Percentiles rank a stretch among this genome's conserved stretches.
Conservation (phyloP, 2,888 invertebrate genomes). For the Callyntrura sp. region DNA sequence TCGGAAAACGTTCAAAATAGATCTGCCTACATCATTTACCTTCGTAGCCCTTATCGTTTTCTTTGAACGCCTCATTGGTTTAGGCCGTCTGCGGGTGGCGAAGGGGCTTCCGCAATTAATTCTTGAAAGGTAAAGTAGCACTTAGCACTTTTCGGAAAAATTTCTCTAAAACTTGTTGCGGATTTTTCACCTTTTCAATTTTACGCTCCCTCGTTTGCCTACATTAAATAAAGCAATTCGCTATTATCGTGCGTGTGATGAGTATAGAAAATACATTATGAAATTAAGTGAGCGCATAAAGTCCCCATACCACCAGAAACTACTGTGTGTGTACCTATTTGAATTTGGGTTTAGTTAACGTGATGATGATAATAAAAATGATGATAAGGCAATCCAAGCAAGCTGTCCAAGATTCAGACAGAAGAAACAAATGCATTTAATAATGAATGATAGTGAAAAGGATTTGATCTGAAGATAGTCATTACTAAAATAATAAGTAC, state of each 20-base stretch:
- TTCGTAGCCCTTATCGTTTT: neutral
- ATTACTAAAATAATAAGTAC: slow-evolving; percentile 50
- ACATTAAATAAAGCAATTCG: too few species aligned
- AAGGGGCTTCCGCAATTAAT: too few species aligned
- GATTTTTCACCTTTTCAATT: too few species aligned
- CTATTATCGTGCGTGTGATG: too few species aligned
- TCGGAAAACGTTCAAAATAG: slow-evolving; percentile 41
- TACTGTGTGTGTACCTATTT: too few species aligned
- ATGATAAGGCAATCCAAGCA: neutral
- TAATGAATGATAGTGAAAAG: slow-evolving; percentile 3
- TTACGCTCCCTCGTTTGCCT: too few species aligned
- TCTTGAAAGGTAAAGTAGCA: too few species aligned
- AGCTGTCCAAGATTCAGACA: slow-evolving; percentile 31
- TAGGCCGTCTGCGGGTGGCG: neutral
- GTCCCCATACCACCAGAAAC: too few species aligned
- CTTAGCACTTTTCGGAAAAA: too few species aligned
- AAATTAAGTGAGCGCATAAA: too few species aligned
- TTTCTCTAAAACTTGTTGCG: too few species aligned
- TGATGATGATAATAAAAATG: slow-evolving; percentile 30
- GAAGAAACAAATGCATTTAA: slow-evolving; percentile 18
- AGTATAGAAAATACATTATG: too few species aligned
- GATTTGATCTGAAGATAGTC: slow-evolving; percentile 25
- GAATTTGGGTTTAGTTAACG: slow-evolving; percentile 47
- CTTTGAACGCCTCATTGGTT: neutral
- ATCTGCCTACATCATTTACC: slow-evolving; percentile 36